Percentiles rank a stretch among this genome's conserved stretches.
Evolutionary conservation across 2,888 invertebrate species (phyloP).

Genomic region (Schizotus pectinicornis): DNA sequence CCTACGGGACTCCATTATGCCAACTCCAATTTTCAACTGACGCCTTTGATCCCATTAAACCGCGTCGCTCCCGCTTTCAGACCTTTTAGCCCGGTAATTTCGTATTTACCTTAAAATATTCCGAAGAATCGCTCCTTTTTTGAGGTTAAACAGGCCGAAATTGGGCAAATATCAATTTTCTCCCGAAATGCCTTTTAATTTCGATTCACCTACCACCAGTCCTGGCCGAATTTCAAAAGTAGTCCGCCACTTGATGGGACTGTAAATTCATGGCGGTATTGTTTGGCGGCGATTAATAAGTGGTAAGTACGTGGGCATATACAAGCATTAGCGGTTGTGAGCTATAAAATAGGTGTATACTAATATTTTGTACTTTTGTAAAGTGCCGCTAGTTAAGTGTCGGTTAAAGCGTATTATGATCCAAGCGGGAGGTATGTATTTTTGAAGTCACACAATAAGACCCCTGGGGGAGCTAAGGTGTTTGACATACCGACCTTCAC

Average conservation of each 20-base stretch:
- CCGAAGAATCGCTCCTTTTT: too few relatives aligned
- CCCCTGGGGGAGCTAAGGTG: slow-evolving; percentile 52
- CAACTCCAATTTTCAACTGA: slow-evolving; percentile 9
- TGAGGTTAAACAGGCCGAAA: too few relatives aligned
- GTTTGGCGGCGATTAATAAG: slow-evolving; percentile 18
- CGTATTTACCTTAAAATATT: too few relatives aligned
- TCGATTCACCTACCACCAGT: too few relatives aligned
- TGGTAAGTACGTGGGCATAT: slow-evolving; percentile 20
- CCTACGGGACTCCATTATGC: slow-evolving; percentile 8
- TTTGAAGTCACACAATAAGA: slow-evolving; percentile 56
- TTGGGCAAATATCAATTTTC: too few relatives aligned
- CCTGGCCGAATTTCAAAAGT: too few relatives aligned
- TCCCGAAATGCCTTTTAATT: too few relatives aligned
- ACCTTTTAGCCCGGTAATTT: too few relatives aligned
- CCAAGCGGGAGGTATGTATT: slow-evolving; percentile 57
- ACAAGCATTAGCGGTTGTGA: slow-evolving; percentile 20
- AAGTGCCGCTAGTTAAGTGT: slow-evolving; percentile 55
- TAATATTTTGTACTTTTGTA: slow-evolving; percentile 55
- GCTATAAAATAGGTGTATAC: slow-evolving; percentile 49
- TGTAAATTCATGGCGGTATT: slow-evolving; percentile 5
- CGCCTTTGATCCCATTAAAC: slow-evolving; percentile 3
- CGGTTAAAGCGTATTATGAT: slow-evolving; percentile 57
- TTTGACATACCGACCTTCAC: slow-evolving; percentile 55
- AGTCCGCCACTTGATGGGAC: too few relatives aligned
- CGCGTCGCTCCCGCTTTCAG: too few relatives aligned